These are phyloP conservation scores for Perdita meconis DNA, from an alignment of 2,888 invertebrate species.

Conservation along the genomic window DNA sequence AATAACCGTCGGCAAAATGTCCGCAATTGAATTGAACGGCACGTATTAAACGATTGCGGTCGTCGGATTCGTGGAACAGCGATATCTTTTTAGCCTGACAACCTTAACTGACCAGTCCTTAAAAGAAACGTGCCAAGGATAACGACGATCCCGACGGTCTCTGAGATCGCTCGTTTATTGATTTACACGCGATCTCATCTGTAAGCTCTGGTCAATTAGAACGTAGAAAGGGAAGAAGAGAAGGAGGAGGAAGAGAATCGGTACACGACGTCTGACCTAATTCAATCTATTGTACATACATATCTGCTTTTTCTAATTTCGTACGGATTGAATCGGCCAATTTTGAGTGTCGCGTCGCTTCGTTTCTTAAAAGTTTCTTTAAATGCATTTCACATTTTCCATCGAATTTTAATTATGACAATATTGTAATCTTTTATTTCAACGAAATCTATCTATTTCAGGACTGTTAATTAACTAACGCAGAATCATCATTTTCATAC, in stretches of 20 bases:
- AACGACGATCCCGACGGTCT: conserved; percentile 44
- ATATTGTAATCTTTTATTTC: no score
- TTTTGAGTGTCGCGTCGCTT: no score
- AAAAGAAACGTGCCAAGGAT: conserved; percentile 70
- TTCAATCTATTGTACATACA: no score
- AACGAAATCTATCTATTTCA: no score
- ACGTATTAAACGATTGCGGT: conserved; percentile 35
- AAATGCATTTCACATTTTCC: no score
- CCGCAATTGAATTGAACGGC: conserved; percentile 9
- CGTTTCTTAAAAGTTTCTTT: no score
- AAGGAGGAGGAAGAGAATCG: neutral
- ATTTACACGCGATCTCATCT: conserved; percentile 53
- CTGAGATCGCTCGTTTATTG: conserved; percentile 55
- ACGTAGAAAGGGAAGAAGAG: conserved; percentile 8
- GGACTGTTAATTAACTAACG: no score
- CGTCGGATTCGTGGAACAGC: conserved; percentile 58
- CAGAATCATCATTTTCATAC: no score
- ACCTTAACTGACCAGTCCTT: conserved; percentile 59
- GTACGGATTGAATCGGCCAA: no score
- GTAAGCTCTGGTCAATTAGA: conserved; percentile 43
- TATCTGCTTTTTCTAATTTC: no score
- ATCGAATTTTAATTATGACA: no score
- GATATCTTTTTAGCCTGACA: conserved; percentile 48
- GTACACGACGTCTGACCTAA: no score
- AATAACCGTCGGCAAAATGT: neutral